Conservation (phyloP, 2,797 vertebrate species). For the Argentina silus region DNA sequence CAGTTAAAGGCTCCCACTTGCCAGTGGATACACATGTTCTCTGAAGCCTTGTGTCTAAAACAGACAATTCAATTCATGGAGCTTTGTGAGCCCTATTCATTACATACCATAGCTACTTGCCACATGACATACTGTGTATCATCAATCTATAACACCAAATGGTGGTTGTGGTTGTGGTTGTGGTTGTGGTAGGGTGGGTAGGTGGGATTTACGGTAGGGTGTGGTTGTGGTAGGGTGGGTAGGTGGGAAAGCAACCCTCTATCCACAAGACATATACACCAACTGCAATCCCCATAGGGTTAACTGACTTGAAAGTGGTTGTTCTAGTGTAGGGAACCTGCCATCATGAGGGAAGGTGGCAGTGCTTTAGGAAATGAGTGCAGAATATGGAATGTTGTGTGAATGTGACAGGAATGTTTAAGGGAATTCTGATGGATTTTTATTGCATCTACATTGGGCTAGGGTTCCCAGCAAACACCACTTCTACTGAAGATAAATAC, state of each 20-base stretch:
- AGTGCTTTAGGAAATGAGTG: background rate
- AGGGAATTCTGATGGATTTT: background rate
- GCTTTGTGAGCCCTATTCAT: background rate
- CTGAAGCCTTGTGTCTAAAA: background rate
- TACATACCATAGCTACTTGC: background rate
- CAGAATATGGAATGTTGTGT: background rate
- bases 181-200: too few species aligned
- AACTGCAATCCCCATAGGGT: background rate
- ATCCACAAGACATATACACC: background rate
- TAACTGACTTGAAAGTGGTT: background rate
- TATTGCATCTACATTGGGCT: background rate
- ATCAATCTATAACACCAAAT: too few species aligned
- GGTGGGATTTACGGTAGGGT: too few species aligned
- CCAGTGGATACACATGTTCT: background rate
- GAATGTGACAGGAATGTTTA: background rate
- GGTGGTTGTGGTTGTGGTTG: too few species aligned
- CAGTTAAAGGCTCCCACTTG: background rate
- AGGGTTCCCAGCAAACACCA: background rate
- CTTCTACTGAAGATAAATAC: constrained; percentile 1
- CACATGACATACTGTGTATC: too few species aligned
- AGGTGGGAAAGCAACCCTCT: background rate
- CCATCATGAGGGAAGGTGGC: too few species aligned
- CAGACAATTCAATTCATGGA: background rate
- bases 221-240: background rate
- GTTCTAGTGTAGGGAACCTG: background rate